Percentiles rank a stretch among this genome's conserved stretches.
Evolutionary conservation across 2,797 vertebrate species (phyloP).

Genomic region (Hirundo rustica): DNA sequence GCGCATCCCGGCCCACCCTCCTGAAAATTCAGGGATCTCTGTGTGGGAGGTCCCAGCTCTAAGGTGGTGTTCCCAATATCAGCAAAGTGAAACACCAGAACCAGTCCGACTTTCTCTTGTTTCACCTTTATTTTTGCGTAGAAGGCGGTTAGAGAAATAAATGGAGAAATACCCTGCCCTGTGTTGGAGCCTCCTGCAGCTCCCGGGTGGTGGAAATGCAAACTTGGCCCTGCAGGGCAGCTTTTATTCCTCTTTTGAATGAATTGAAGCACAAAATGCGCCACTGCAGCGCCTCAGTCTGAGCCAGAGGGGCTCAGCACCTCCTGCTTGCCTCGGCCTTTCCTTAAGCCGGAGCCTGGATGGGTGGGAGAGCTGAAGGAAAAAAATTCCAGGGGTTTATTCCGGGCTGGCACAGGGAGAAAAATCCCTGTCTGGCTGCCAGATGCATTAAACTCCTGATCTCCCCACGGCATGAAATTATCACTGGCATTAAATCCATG

Average conservation of each 20-base stretch:
- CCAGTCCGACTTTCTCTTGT: background rate
- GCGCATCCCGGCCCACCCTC: too few relatives aligned
- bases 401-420: slow-evolving; percentile 31
- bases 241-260: slow-evolving; percentile 14
- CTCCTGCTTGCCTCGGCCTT: background rate
- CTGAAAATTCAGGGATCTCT: background rate
- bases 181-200: background rate
- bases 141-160: background rate
- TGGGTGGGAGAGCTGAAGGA: background rate
- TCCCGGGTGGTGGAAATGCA: background rate
- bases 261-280: background rate
- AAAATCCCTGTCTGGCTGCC: slow-evolving; percentile 56
- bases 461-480: slow-evolving; percentile 67
- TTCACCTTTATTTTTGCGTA: background rate
- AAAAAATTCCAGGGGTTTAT: slow-evolving; percentile 54
- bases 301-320: background rate
- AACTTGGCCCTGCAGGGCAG: background rate
- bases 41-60: accelerated
- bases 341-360: slow-evolving; percentile 19
- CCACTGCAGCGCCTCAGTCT: background rate
- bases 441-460: slow-evolving; percentile 59
- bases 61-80: too few relatives aligned
- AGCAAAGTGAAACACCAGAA: background rate
- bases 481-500: slow-evolving; percentile 68
- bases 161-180: too few relatives aligned